phyloP scores from a whole-genome alignment of 2,113 vertebrate genomes.

The Tragelaphus scriptus region DNA sequence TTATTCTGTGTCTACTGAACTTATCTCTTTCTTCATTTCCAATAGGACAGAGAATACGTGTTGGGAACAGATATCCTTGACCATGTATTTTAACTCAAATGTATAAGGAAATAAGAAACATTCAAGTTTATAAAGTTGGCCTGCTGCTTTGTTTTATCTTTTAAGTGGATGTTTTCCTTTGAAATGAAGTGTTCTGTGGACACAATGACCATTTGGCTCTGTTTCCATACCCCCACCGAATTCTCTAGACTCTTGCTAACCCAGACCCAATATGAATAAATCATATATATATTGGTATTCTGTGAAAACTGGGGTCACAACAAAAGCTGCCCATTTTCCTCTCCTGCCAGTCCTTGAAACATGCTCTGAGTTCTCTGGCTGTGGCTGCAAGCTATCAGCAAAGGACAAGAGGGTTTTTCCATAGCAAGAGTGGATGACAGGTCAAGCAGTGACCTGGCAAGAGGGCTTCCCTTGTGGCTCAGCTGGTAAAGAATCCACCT shows the following conservation, averaged over 20 bases:
- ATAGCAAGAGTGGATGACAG: background rate
- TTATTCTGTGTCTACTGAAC: background rate
- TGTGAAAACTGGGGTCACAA: background rate
- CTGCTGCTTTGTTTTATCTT: background rate
- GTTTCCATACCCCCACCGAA: background rate
- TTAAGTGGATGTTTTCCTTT: conserved; percentile 40
- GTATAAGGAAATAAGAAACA: background rate
- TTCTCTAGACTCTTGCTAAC: conserved; percentile 23
- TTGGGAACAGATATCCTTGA: background rate
- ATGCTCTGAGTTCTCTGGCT: background rate
- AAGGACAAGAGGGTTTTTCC: background rate
- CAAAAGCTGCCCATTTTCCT: background rate
- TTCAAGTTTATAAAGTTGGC: background rate
- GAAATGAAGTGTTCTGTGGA: background rate
- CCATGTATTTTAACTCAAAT: background rate
- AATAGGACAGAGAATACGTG: background rate
- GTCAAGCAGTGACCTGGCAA: background rate
- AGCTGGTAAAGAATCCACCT: background rate
- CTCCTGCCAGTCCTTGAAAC: background rate
- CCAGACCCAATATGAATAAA: background rate
- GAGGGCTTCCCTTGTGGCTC: background rate
- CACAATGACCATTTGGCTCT: conserved; percentile 21
- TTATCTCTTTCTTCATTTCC: background rate
- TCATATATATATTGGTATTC: background rate
- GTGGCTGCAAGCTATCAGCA: background rate